phyloP scores from a whole-genome alignment of 2,797 vertebrate species.

The Microchirus variegatus region DNA sequence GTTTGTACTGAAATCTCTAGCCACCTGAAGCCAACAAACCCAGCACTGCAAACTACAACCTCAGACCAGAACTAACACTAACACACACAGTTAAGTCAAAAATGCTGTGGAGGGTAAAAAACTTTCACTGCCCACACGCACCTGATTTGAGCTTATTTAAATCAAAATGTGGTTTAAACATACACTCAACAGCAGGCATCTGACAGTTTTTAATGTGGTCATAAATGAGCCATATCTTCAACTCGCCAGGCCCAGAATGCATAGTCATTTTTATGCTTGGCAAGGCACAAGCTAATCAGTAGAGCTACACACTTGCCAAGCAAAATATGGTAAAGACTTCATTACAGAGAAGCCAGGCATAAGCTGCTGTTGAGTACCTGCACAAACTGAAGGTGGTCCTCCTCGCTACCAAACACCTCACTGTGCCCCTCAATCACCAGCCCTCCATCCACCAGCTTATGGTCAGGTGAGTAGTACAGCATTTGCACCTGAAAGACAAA shows the following conservation, averaged over 20 bases:
- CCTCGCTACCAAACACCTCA: conserved; percentile 98
- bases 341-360: conserved; percentile 54
- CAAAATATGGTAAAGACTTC: conserved; percentile 24
- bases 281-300: conserved; percentile 23
- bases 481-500: conserved; percentile 99
- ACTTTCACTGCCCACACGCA: background rate
- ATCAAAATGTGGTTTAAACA: conserved; percentile 6
- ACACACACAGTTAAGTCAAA: conserved; percentile 20
- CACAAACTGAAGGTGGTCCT: conserved; percentile 99
- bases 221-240: conserved; percentile 32
- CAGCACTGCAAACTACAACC: conserved; percentile 32
- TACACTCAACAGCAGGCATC: conserved; percentile 31
- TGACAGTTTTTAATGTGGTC: background rate
- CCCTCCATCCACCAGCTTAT: conserved; percentile 99
- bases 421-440: conserved; percentile 94
- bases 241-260: conserved; percentile 35
- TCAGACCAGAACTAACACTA: conserved; percentile 23
- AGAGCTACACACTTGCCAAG: conserved; percentile 43
- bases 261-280: conserved; percentile 8
- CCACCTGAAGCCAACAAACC: conserved; percentile 33
- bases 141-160: conserved; percentile 11
- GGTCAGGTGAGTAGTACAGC: conserved; percentile 99
- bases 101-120: background rate
- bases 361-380: conserved; percentile 89
- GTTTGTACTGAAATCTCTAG: conserved; percentile 1